These are phyloP conservation scores for Iphiclides podalirius DNA, from an alignment of 2,888 invertebrate species.

Conservation along the genomic window DNA sequence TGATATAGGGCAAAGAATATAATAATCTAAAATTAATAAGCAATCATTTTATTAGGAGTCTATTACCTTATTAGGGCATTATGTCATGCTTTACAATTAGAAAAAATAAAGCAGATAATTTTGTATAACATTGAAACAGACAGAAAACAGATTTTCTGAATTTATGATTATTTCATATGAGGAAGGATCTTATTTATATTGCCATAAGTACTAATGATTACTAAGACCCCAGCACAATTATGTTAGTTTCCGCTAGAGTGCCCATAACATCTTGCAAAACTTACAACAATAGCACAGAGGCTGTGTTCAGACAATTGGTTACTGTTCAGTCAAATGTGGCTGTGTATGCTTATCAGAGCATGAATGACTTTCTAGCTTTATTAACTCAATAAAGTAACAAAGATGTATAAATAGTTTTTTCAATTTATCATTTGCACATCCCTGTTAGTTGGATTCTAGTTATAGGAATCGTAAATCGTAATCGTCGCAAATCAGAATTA, in stretches of 20 bases:
- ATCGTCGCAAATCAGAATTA: constrained; percentile 25
- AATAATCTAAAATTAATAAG: too few relatives aligned
- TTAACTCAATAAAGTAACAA: constrained; percentile 18
- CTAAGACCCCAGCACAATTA: constrained; percentile 16
- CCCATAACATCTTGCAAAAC: constrained; percentile 60
- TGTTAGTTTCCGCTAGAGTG: constrained; percentile 58
- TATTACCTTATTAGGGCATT: too few relatives aligned
- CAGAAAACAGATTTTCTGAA: not conserved
- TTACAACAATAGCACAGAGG: constrained; percentile 65
- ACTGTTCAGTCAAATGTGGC: constrained; percentile 59
- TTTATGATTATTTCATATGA: not conserved
- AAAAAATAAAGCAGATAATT: too few relatives aligned
- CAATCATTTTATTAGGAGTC: too few relatives aligned
- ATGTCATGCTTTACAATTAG: not conserved
- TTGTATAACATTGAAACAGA: too few relatives aligned
- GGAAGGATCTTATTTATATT: not conserved
- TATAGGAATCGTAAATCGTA: not conserved
- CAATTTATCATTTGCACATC: too few relatives aligned
- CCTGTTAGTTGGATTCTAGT: too few relatives aligned
- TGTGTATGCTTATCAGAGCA: constrained; percentile 74
- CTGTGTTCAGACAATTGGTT: constrained; percentile 66
- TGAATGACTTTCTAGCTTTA: constrained; percentile 76
- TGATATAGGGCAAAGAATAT: too few relatives aligned
- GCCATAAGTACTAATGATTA: constrained; percentile 13
- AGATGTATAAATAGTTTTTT: not conserved